Evolutionary conservation across 2,888 invertebrate genomes (phyloP), one percentile per base, ranked within the genome.

Genomic region (Nemurella pictetii): DNA sequence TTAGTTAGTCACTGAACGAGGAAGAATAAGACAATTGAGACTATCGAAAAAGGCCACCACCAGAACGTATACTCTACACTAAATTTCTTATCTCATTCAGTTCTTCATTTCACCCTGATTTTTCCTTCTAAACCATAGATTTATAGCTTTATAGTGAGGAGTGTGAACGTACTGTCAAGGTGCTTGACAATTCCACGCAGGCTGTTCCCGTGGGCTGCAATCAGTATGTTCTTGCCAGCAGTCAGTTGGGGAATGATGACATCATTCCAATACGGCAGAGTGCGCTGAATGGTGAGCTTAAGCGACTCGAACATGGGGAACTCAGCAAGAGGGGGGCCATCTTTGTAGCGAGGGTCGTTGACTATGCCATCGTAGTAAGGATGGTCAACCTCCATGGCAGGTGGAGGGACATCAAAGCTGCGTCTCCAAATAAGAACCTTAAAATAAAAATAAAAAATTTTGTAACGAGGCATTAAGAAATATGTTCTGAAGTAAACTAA

Each of bases 171-270:
- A 95, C 95, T 92, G 90, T 97, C 96, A 89, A 97, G 93, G 91
- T 96, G 95, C 90, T 97, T 97, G 0, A 97, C 95, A 87, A 97
- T 95, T 85, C 96, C 96, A 88, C 97, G 92, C 73, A 96, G 93
- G 89, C 96, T 96, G 90, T 97, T 97, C 80, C 97, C 97, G 89
- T 97, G 97, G 29, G 96, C 96, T 35, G 95, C 96, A 88, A 97
- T 95, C 83, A 97, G 92, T 84, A 97, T 94, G 32, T 91, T 93
- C 89, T 95, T 95, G 83, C 96, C 96, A 87, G 93, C 95, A 89
- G 95, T 96, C 87, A 97, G 93, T 91, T 97, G 93, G 87, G 97
- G 94, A 88, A 97, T 93, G 90, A 99, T 94, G 77, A 94, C 93
- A 89, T 96, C 91, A 89, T 97, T 95, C 95, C 97, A 98, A 89